Base-by-base conservation (phyloP, 2,888 invertebrate genomes). In the Nomada ferruginata region DNA sequence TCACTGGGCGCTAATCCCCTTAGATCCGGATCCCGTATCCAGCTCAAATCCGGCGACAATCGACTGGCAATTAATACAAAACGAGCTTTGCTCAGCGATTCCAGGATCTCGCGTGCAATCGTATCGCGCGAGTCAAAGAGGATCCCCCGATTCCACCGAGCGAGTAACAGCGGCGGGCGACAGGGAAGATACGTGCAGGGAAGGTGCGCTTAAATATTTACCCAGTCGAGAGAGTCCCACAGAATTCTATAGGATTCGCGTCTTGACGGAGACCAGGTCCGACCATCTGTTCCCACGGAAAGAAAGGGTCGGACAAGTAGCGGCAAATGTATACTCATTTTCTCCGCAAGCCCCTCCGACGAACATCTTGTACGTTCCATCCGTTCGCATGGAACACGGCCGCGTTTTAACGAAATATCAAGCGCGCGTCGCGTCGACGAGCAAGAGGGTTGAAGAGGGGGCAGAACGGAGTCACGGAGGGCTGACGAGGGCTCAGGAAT, bases 401-500 rank as follows among this genome's bases (percentile, higher is more conserved):
- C 53, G 52, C 66, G 64, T 68, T 60, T 26, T 72, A 78, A 47
- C 64, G 69, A 70, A 75, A 72, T 50, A 57, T 23, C 26, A 20
- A 23, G 55, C 9, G 20, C 7, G 47, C n/a, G 42, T 23, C 50
- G 47, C 36, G 18, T 4, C 23, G n/a, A 50, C 26, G 18, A 3
- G 60, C 2, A 36, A 26, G 3, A 23, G 20, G 11, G 60, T 23
- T 13, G 55, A 26, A 26, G 66, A 26, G 50, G 23, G 26, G 57
- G 18, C 63, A 50, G 20, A 36, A 36, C 68, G 50, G 20, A 36
- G 64, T 20, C 63, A 68, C 63, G 63, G 29, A 57, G 29, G 57
- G 72, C 65, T 83, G 78, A 87, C 76, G 83, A 89, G 82, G 76
- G 76, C 76, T 74, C 76, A 63, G 84, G 83, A 86, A 86, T 88